These are phyloP conservation scores for Napeogenes sylphis DNA, from an alignment of 2,888 invertebrate species.

Conservation along the genomic window DNA sequence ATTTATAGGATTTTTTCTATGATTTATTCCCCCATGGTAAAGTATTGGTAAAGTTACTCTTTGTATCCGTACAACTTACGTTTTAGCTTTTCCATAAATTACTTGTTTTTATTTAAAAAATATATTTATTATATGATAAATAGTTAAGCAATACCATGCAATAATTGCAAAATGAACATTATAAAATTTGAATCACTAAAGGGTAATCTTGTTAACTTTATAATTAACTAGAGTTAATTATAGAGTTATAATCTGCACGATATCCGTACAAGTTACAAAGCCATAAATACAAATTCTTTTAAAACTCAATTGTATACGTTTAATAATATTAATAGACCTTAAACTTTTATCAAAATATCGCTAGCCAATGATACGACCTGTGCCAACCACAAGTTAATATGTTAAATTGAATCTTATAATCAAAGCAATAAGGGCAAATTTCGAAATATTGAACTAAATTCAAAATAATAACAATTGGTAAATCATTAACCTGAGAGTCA, in stretches of 20 bases:
- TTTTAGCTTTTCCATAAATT: too few relatives aligned
- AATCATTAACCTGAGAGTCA: constrained; percentile 31
- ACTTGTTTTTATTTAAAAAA: too few relatives aligned
- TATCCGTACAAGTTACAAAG: background rate
- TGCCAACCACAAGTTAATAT: background rate
- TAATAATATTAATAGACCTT: constrained; percentile 5
- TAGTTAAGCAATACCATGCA: too few relatives aligned
- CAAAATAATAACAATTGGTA: constrained; percentile 26
- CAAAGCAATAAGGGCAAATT: constrained; percentile 2
- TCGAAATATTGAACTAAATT: constrained; percentile 1
- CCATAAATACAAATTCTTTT: background rate
- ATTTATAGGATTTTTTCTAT: constrained; percentile 34
- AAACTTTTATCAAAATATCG: constrained; percentile 4
- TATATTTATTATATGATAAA: too few relatives aligned
- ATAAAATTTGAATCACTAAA: too few relatives aligned
- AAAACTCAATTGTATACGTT: background rate
- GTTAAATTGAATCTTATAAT: constrained; percentile 4
- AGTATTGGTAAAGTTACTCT: constrained; percentile 17
- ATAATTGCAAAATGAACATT: too few relatives aligned
- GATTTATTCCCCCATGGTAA: constrained; percentile 27
- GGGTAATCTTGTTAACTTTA: too few relatives aligned
- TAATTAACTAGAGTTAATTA: background rate
- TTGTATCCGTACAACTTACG: constrained; percentile 15
- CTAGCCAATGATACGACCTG: constrained; percentile 1
- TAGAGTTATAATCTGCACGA: background rate